Base-by-base conservation (phyloP, 1,140 invertebrate genomes). In the Aphaenogaster floridana region DNA sequence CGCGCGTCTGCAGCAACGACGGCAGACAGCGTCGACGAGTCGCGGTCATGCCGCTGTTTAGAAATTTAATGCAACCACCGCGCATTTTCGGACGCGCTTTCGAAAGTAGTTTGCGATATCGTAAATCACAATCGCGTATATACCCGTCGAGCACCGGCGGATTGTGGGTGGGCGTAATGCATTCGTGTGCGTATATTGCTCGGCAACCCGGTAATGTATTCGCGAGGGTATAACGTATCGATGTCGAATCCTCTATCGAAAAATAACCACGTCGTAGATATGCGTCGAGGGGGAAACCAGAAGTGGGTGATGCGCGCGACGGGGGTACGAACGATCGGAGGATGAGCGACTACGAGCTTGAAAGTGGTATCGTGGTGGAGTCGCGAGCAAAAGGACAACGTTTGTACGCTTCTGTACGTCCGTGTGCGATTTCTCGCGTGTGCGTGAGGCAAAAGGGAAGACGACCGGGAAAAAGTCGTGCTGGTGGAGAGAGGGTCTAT, bases 121-220 rank as follows among this genome's bases (percentile, higher is more conserved):
- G 91, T 92, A 92, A 93, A 93, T 92, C 91, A 92, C 78, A 52
- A 71, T 66, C 50, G 66, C 17, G 34, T 17, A 85, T 69, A 87
- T 61, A 86, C 68, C 79, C 48, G 74, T 57, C 78, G 72, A 86
- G 45, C 52, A 28, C n/a, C 17, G 77, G 59, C 72, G 71, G 63
- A 71, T 57, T 34, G 72, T 45, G 84, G 57, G 78, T 63, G 78
- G 74, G 76, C 50, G 88, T 88, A 91, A 89, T 90, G 91, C 89
- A 91, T 90, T 90, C 68, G 83, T 76, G 66, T 76, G 88, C 79
- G 86, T 92, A 81, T 74, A 81, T 74, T 57, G 76, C 76, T 57
- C 64, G 48, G 74, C 72, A 63, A 72, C 34, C 17, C 63, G 71
- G 72, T 90, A 92, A 92, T 91, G 86, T 92, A 92, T 92, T 91